These are phyloP conservation scores for Silurus lanzhouensis DNA, from an alignment of 2,797 vertebrate species.

Conservation along the genomic window DNA sequence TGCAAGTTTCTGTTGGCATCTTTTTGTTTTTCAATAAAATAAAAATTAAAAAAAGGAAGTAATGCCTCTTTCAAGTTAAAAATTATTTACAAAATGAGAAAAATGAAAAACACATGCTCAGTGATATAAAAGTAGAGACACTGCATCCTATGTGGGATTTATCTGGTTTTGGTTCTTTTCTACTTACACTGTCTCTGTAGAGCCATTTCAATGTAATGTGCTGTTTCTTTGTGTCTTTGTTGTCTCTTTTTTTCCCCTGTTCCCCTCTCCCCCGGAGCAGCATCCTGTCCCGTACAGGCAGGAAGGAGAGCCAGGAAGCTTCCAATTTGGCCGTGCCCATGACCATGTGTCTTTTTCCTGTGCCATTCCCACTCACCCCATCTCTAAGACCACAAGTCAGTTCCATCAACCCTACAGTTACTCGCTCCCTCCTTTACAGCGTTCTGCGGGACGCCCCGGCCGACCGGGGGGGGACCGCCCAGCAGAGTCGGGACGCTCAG, in stretches of 20 bases:
- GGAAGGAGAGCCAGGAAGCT: constrained; percentile 99
- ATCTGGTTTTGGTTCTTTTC: constrained; percentile 99
- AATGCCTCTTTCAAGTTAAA: constrained; percentile 19
- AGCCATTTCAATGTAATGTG: constrained; percentile 99
- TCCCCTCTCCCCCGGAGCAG: constrained; percentile 94
- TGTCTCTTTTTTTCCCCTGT: constrained; percentile 99
- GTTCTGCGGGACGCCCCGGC: constrained; percentile 99
- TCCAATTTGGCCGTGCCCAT: constrained; percentile 99
- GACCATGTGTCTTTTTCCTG: constrained; percentile 99
- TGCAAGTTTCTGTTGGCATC: constrained; percentile 68
- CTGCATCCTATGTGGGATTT: constrained; percentile 99
- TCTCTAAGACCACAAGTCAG: constrained; percentile 99
- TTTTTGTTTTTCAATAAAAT: constrained; percentile 54
- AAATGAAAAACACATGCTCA: constrained; percentile 63
- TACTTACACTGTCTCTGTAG: constrained; percentile 99
- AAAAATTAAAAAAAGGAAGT: constrained; percentile 57
- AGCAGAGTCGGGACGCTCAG: constrained; percentile 99
- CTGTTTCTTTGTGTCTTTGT: constrained; percentile 99
- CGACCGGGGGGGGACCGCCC: constrained; percentile 91
- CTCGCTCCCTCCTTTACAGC: constrained; percentile 99
- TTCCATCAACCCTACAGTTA: constrained; percentile 99
- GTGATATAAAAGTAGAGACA: constrained; percentile 77
- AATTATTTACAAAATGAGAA: constrained; percentile 38
- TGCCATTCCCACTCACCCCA: constrained; percentile 99
- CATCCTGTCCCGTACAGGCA: constrained; percentile 99